These are phyloP conservation scores for Chelidonichthys spinosus DNA, from an alignment of 2,797 vertebrate genomes.

Conservation along the genomic window DNA sequence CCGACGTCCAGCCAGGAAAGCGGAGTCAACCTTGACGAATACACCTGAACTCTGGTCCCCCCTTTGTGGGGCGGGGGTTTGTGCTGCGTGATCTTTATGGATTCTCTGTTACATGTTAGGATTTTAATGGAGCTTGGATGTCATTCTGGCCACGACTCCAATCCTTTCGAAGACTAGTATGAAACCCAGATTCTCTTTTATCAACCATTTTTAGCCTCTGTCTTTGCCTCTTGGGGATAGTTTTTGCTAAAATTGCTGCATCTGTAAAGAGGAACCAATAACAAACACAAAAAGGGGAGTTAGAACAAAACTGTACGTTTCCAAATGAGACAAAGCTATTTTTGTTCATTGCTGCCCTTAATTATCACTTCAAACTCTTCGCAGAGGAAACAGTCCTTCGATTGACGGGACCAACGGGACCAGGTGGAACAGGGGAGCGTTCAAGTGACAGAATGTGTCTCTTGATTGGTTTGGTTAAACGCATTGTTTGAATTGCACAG, in stretches of 20 bases:
- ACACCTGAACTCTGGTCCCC: conserved; percentile 62
- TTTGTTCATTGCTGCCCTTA: conserved; percentile 40
- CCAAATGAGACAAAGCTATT: conserved; percentile 47
- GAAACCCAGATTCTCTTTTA: conserved; percentile 44
- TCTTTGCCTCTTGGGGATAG: conserved; percentile 33
- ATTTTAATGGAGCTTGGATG: conserved; percentile 19
- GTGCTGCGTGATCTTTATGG: conserved; percentile 39
- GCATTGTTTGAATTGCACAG: not conserved
- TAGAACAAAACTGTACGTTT: conserved; percentile 48
- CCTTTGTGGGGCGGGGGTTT: conserved; percentile 26
- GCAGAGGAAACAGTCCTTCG: conserved; percentile 22
- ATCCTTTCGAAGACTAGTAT: conserved; percentile 4
- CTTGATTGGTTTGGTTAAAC: conserved; percentile 22
- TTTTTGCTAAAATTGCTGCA: conserved; percentile 34
- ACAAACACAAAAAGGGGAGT: conserved; percentile 14
- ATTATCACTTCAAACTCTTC: conserved; percentile 48
- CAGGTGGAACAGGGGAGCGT: conserved; percentile 37
- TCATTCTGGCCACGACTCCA: conserved; percentile 10
- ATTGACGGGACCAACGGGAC: conserved; percentile 39
- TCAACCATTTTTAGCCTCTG: conserved; percentile 53
- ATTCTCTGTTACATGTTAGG: conserved; percentile 44
- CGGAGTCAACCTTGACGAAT: conserved; percentile 50
- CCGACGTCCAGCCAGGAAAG: conserved; percentile 41
- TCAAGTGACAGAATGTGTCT: conserved; percentile 1
- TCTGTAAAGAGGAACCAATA: conserved; percentile 34